Evolutionary conservation across 2,888 invertebrate genomes (phyloP), one percentile per base, ranked within the genome.

Genomic region (Eudasyphora cyanicolor): DNA sequence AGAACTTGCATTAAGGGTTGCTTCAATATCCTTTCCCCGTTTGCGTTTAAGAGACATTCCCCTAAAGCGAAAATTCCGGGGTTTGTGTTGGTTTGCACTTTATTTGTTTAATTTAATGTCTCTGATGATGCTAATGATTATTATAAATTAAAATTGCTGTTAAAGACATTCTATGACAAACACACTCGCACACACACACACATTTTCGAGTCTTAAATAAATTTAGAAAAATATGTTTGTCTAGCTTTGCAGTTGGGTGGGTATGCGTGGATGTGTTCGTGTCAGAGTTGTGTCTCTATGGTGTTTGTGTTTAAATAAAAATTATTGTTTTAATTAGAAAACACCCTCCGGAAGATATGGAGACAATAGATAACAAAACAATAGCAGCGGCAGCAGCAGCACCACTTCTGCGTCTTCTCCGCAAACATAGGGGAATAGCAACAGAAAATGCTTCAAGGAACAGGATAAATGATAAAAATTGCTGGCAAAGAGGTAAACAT

Each of bases 241-340:
- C 27, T 57, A 27, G 14, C 45, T n/a, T 1, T 1, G n/a, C n/a
- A n/a, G n/a, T n/a, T n/a, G 57, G 10, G 6, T 57, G 3, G 1
- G 57, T 57, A 8, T 21, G 27, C 57, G 3, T 27, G 8, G 3
- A 0, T 27, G 21, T 57, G 10, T 24, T 12, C 14, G 4, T 32
- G 32, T 60, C 5, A 6, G 62, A 35, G 64, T 21, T 35, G 64
- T 21, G 64, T 64, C 27, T 57, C 2, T 3, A 8, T 38, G 12
- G 38, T 4, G 17, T 27, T 21, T 12, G 12, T 38, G 38, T 38
- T 67, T 29, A 24, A 21, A 42, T 38, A 38, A 29, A 67, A 67
- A 38, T 67, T 67, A 67, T 67, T 67, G 35, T 67, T 67, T 67
- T 67, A 67, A 67, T 67, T 67, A 67, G 64, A n/a, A 67, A 67